Evolutionary conservation across 2,888 invertebrate species (phyloP), one percentile per base, ranked within the genome.

Genomic region (Odontomyia ornata): DNA sequence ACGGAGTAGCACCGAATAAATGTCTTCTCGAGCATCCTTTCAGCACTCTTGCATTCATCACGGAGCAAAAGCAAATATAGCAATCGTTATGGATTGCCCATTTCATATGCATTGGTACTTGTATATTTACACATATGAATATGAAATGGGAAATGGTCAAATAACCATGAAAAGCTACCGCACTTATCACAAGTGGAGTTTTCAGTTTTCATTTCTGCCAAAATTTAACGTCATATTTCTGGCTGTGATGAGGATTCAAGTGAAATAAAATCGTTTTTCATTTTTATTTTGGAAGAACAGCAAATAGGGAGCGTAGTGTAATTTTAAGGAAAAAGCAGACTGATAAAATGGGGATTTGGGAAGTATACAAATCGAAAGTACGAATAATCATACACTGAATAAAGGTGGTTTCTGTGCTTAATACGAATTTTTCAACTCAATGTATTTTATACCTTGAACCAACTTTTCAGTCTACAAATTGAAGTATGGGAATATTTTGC

Each of bases 121-220:
- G 69, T 9, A n/a, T n/a, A 11, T 23, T 18, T 21, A 52, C 13
- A 69, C 25, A 47, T 69, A 46, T 47, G 47, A 69, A 69, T 69
- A 47, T 47, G 65, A 69, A 69, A 69, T 27, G 69, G 69, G 15
- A 69, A 69, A 57, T 60, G 73, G 73, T 36, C 73, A 73, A 73
- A 73, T 36, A 73, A 36, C 73, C 60, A 73, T 60, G 57, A 73
- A 73, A 73, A 57, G 36, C 60, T 60, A 60, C 57, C 60, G 36
- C 18, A 73, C 73, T 73, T 60, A 57, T 57, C 73, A 60, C 73
- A 60, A 73, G 73, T 60, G 60, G 73, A 73, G 36, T 43, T 73
- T 60, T 73, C 73, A 36, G 73, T 73, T 73, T 73, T 73, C 73
- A 73, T 73, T 36, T 52, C 52, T 36, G 9, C 36, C 36, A 36